These are phyloP conservation scores for Acropora yongei DNA, from an alignment of 64 coral and sea anemone species.

Conservation along the genomic window DNA sequence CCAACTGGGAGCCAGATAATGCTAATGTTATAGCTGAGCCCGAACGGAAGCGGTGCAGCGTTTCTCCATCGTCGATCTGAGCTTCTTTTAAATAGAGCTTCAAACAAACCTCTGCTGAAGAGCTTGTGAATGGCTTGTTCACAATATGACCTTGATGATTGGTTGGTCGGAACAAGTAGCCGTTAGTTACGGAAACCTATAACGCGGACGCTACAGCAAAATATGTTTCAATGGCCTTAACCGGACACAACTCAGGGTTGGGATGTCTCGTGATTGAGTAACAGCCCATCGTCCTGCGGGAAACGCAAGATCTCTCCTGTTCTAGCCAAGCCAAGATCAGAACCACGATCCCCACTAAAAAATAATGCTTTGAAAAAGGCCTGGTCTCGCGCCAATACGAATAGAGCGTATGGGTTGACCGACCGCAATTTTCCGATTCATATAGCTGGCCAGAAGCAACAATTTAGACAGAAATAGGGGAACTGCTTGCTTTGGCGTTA, in stretches of 20 bases:
- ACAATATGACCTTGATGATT: background rate
- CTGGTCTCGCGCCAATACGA: too few relatives aligned
- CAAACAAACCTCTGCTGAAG: background rate
- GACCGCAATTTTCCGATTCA: too few relatives aligned
- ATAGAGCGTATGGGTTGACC: too few relatives aligned
- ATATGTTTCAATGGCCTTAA: background rate
- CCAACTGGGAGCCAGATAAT: background rate
- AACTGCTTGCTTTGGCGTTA: too few relatives aligned
- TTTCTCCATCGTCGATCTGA: background rate
- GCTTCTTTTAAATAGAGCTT: conserved; percentile 20
- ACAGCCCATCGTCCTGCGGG: too few relatives aligned
- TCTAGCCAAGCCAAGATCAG: too few relatives aligned
- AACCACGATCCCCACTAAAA: too few relatives aligned
- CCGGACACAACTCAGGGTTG: background rate
- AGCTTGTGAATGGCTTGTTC: background rate
- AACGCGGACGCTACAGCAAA: background rate
- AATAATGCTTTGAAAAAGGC: too few relatives aligned
- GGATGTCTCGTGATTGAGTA: background rate
- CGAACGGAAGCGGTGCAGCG: conserved; percentile 19
- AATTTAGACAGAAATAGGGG: too few relatives aligned
- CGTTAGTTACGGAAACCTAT: conserved; percentile 17
- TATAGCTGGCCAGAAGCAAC: too few relatives aligned
- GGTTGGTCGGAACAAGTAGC: conserved; percentile 31
- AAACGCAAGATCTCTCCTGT: too few relatives aligned
- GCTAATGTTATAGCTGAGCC: conserved; percentile 33